Evolutionary conservation across 2,888 invertebrate genomes (phyloP).

Genomic region (Parascotia fuliginaria): DNA sequence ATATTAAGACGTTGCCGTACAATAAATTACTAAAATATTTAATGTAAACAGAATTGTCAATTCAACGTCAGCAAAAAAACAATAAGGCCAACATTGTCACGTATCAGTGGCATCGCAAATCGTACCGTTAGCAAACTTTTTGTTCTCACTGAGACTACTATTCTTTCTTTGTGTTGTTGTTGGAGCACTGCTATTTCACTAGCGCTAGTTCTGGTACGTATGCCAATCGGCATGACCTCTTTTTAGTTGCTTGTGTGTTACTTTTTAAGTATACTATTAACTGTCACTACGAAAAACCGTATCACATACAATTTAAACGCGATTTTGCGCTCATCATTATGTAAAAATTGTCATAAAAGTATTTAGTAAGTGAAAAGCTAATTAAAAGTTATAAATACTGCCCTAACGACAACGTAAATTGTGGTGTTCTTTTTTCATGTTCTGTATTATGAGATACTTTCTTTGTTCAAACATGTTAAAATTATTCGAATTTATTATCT

Average conservation of each 20-base stretch:
- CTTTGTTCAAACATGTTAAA: constrained; percentile 18
- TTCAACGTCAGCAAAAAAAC: constrained; percentile 9
- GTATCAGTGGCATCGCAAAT: constrained; percentile 21
- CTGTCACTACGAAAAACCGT: constrained; percentile 25
- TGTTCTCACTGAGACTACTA: constrained; percentile 32
- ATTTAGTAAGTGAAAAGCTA: constrained; percentile 34
- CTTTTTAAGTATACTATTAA: constrained; percentile 31
- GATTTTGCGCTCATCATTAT: constrained; percentile 26
- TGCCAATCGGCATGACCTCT: constrained; percentile 51
- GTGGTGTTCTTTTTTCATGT: constrained; percentile 20
- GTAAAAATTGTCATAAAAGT: constrained; percentile 22
- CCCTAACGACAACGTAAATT: constrained; percentile 31
- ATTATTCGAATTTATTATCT: too few species aligned
- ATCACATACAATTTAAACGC: constrained; percentile 18
- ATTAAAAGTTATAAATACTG: constrained; percentile 39
- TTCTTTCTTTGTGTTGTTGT: constrained; percentile 42
- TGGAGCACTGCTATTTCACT: constrained; percentile 36
- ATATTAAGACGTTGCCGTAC: too few species aligned
- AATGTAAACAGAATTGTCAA: constrained; percentile 9
- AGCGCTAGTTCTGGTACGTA: constrained; percentile 33
- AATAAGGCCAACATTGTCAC: constrained; percentile 15
- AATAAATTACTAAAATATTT: too few species aligned
- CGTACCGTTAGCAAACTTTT: constrained; percentile 30
- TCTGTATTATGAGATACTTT: neutral
- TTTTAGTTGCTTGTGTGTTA: constrained; percentile 30